Percentiles rank a stretch among this genome's conserved stretches.
Conservation (phyloP, 1,140 invertebrate species). For the Trinorchestia longiramus region DNA sequence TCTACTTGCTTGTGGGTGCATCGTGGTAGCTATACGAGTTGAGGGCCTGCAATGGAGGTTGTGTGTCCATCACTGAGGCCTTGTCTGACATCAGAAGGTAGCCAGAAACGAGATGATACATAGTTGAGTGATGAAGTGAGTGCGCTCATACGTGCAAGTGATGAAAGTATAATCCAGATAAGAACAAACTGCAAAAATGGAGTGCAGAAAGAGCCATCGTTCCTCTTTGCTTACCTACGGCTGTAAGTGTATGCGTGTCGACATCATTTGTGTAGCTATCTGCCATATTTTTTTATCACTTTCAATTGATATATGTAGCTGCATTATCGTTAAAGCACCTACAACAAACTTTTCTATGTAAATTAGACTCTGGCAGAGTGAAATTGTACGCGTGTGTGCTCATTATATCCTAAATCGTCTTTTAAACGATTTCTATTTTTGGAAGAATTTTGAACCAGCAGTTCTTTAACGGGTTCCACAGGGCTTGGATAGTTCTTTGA, state of each 20-base stretch:
- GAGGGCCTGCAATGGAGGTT: not conserved
- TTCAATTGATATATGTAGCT: conserved; percentile 20
- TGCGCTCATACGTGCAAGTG: not conserved
- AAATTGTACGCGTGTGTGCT: conserved; percentile 14
- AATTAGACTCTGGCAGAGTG: conserved; percentile 6
- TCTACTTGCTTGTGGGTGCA: not conserved
- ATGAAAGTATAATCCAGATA: not conserved
- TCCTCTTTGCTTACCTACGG: not conserved
- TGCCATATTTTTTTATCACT: conserved; percentile 13
- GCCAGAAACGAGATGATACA: not conserved
- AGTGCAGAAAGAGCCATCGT: not conserved
- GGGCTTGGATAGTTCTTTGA: not conserved
- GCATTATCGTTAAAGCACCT: not conserved
- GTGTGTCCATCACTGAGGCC: not conserved
- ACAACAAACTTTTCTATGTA: conserved; percentile 27
- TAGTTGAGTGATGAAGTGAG: not conserved
- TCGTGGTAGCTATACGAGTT: not conserved
- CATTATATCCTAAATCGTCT: not conserved
- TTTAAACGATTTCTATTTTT: not conserved
- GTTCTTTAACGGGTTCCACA: not conserved
- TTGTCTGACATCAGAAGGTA: not conserved
- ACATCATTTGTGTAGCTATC: conserved; percentile 1
- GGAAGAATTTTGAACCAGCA: not conserved
- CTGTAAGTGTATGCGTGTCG: not conserved
- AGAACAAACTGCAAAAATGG: not conserved